phyloP scores from a whole-genome alignment of 2,888 invertebrate genomes.

The Chelonus formosanus region DNA sequence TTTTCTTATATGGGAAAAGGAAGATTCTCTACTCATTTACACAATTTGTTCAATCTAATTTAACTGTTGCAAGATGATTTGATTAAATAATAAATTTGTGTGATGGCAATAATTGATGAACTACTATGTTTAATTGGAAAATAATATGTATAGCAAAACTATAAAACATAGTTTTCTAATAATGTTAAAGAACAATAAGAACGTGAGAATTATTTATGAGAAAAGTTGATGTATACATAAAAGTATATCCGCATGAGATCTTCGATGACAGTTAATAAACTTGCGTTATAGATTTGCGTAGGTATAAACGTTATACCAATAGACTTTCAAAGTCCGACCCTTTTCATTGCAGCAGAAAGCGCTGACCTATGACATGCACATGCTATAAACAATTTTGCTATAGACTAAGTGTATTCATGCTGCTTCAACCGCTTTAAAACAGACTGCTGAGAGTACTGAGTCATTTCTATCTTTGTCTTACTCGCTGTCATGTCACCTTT shows the following conservation, averaged over 20 bases:
- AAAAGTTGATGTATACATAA: neutral
- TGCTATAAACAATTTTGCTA: slow-evolving; percentile 56
- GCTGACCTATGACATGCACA: slow-evolving; percentile 59
- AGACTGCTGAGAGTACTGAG: slow-evolving; percentile 10
- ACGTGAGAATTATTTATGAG: too few relatives aligned
- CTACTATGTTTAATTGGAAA: too few relatives aligned
- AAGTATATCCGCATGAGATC: neutral
- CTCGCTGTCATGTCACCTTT: slow-evolving; percentile 8
- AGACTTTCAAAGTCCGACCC: slow-evolving; percentile 6
- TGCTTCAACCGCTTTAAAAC: slow-evolving; percentile 8
- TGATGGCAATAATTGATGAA: too few relatives aligned
- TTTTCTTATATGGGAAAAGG: too few relatives aligned
- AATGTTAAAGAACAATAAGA: too few relatives aligned
- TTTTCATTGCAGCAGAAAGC: slow-evolving; percentile 26
- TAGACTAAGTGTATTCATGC: slow-evolving; percentile 4
- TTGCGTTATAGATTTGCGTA: slow-evolving; percentile 9
- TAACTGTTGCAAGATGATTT: too few relatives aligned
- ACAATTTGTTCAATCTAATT: too few relatives aligned
- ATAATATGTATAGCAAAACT: too few relatives aligned
- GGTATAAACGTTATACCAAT: slow-evolving; percentile 5
- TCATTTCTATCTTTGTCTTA: slow-evolving; percentile 5
- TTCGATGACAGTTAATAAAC: slow-evolving; percentile 9
- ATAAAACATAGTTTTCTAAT: too few relatives aligned
- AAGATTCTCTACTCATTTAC: too few relatives aligned
- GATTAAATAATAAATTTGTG: too few relatives aligned